Conservation (phyloP, 2,888 invertebrate genomes). For the Microdon myrmicae region DNA sequence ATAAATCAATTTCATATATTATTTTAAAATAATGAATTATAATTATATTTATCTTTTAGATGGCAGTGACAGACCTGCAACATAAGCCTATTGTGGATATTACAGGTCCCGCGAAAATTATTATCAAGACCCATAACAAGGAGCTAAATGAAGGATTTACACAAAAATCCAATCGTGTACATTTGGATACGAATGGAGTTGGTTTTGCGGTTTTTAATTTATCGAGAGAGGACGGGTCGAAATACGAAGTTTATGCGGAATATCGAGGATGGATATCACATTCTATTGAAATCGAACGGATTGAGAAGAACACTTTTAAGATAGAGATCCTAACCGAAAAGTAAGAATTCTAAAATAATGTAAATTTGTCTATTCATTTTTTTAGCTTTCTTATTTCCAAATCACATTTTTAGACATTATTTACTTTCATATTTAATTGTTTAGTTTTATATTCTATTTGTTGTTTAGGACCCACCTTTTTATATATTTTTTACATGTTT, state of each 20-base stretch:
- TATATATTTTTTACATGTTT: too few relatives aligned
- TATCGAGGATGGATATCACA: background rate
- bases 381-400: too few relatives aligned
- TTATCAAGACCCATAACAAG: too few relatives aligned
- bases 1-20: too few relatives aligned
- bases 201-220: background rate
- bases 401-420: too few relatives aligned
- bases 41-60: slow-evolving; percentile 56
- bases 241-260: slow-evolving; percentile 1
- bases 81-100: slow-evolving; percentile 71
- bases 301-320: background rate
- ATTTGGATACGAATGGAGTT: background rate
- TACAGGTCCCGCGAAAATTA: slow-evolving; percentile 67
- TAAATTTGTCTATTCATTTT: too few relatives aligned
- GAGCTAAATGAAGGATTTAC: background rate
- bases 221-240: too few relatives aligned
- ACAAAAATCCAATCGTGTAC: background rate
- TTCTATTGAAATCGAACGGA: background rate
- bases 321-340: slow-evolving; percentile 13
- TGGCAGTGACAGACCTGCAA: slow-evolving; percentile 76
- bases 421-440: too few relatives aligned
- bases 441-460: too few relatives aligned
- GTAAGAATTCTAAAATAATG: too few relatives aligned
- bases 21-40: too few relatives aligned
- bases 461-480: too few relatives aligned